A percentile compares a stretch with the other conserved stretches of the same genome.
phyloP scores from a whole-genome alignment of 2,113 vertebrate species.

The Oceanodroma tethys region DNA sequence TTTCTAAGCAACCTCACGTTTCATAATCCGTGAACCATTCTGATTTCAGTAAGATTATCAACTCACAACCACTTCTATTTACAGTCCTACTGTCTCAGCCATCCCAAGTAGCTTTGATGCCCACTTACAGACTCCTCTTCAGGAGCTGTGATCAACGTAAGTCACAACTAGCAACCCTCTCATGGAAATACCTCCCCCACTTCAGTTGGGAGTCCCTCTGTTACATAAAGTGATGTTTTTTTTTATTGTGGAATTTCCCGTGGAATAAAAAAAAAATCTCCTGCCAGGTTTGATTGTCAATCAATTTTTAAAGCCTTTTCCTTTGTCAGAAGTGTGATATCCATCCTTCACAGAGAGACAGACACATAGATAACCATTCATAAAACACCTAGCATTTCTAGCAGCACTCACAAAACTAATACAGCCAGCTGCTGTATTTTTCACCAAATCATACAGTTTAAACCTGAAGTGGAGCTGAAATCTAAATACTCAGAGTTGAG shows the following conservation, averaged over 20 bases:
- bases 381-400: neutral
- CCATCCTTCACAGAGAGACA: neutral
- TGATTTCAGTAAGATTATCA: neutral
- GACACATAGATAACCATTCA: no score
- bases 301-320: neutral
- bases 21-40: neutral
- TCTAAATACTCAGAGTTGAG: no score
- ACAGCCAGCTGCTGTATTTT: neutral
- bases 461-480: neutral
- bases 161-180: neutral
- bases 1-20: no score
- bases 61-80: neutral
- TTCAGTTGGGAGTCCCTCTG: neutral
- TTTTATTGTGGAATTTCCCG: neutral
- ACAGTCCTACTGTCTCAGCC: neutral
- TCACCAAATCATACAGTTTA: neutral
- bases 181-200: fast-evolving
- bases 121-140: neutral
- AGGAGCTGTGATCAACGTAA: fast-evolving
- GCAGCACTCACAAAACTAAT: neutral
- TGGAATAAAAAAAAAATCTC: neutral
- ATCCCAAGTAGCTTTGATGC: neutral
- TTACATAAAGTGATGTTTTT: no score
- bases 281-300: neutral
- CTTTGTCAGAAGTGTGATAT: neutral